Evolutionary conservation across 2,888 invertebrate species (phyloP).

Genomic region (Argynnis bischoffii): DNA sequence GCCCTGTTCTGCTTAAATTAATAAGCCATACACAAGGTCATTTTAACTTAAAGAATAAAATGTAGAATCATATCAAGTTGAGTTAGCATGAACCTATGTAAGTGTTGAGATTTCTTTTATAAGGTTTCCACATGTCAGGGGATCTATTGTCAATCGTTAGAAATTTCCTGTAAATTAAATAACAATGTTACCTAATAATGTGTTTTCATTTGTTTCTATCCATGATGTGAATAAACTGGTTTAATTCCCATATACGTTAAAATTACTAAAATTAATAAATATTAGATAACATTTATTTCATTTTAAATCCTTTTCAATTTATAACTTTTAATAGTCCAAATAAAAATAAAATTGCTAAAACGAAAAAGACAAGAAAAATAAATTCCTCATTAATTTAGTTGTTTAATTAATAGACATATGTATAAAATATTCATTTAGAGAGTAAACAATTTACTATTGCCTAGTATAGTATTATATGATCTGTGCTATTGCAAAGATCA

Average conservation of each 20-base stretch:
- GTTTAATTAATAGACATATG: no score
- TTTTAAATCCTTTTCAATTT: no score
- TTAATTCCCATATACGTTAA: no score
- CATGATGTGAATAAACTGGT: neutral
- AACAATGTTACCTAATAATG: constrained; percentile 71
- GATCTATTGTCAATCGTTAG: constrained; percentile 80
- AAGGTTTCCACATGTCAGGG: constrained; percentile 70
- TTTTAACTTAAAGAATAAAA: constrained; percentile 55
- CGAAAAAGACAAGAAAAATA: no score
- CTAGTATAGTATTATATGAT: no score
- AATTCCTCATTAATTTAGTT: no score
- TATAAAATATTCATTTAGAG: no score
- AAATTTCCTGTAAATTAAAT: constrained; percentile 79
- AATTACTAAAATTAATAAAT: neutral
- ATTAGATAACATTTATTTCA: no score
- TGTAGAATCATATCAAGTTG: constrained; percentile 75
- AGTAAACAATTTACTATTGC: no score
- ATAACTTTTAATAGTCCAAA: no score
- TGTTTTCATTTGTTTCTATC: constrained; percentile 27
- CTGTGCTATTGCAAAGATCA: no score
- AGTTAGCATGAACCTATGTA: constrained; percentile 71
- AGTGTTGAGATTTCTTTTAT: constrained; percentile 79
- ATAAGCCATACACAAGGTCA: constrained; percentile 39
- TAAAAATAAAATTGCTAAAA: no score
- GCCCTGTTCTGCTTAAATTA: constrained; percentile 22